Evolutionary conservation across 2,888 invertebrate genomes (phyloP), one percentile per base, ranked within the genome.

Genomic region (Octonoba sinensis): DNA sequence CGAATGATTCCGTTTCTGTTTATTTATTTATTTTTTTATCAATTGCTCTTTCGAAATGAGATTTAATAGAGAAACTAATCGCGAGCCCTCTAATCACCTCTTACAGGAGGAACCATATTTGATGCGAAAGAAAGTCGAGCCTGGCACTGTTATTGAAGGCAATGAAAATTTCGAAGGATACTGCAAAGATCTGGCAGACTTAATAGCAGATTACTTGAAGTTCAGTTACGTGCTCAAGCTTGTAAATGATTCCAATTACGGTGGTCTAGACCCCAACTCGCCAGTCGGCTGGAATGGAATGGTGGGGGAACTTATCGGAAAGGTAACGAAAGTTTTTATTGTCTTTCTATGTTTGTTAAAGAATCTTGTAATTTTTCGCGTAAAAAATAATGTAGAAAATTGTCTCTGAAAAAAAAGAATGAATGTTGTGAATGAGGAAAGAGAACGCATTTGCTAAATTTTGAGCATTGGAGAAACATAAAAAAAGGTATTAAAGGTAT

Each of bases 161-260:
- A 95, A 95, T 87, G 94, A 95, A 84, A 91, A 92, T 64, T 94
- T 93, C 87, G 93, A 95, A 87, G 97, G 97, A 69, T 97, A 96
- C 88, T 96, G 96, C 89, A 95, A 96, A 88, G 97, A 97, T 88
- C 90, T 97, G 54, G 93, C 95, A 2, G 94, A 95, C 86, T 90
- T 94, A 84, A 92, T 97, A 83, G 91, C 95, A 0, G 93, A 93
- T 86, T 92, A 92, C 87, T 86, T 87, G 56, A 86, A 86, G 22
- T 87, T 87, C 78, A 87, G 67, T 46, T 85, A 85, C 72, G 78
- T 78, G 66, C 72, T 85, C 62, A 75, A 81, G 75, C 83, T 85
- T 15, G 85, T 85, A 18, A 84, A 85, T 59, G 85, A 85, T 44
- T 83, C 83, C 22, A 83, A 85, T 70, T 85, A 85, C 59, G 84